Percentiles rank a stretch among this genome's conserved stretches.
phyloP scores from a whole-genome alignment of 37 sponge, comb jelly and placozoan species.

The Ephydatia muelleri region DNA sequence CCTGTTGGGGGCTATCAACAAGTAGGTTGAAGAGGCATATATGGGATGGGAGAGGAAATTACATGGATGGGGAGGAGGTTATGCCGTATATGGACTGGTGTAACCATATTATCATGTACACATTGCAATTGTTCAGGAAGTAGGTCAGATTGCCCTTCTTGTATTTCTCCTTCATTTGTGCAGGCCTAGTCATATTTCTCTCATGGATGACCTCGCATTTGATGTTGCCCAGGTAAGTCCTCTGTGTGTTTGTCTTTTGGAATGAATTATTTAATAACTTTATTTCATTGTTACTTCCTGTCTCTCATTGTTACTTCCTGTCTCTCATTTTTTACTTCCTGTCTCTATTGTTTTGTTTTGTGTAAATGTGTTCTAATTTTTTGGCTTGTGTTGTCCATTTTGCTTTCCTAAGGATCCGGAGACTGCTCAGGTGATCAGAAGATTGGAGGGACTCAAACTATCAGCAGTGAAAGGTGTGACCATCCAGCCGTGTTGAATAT shows the following conservation, averaged over 20 bases:
- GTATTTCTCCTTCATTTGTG: background rate
- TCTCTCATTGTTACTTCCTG: no score
- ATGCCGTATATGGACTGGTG: no score
- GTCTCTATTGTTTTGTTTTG: no score
- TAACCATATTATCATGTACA: no score
- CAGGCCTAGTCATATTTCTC: constrained; percentile 18
- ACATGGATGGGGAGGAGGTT: no score
- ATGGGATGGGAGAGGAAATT: background rate
- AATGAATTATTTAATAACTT: background rate
- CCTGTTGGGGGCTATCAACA: constrained; percentile 32
- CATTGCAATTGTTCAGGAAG: background rate
- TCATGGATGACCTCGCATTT: constrained; percentile 60
- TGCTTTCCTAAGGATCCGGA: constrained; percentile 59
- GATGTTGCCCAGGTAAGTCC: constrained; percentile 37
- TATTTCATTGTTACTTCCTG: background rate
- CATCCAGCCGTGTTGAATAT: background rate
- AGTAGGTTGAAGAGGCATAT: background rate
- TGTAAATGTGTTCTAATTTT: no score
- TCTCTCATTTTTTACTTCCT: no score
- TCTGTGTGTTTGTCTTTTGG: background rate
- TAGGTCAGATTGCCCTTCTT: background rate
- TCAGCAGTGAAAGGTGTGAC: constrained; percentile 66
- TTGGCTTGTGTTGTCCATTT: background rate
- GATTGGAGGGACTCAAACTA: constrained; percentile 63
- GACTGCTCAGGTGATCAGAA: constrained; percentile 62